Base-by-base conservation (phyloP, 1,140 invertebrate genomes). In the Calliphora vicina region DNA sequence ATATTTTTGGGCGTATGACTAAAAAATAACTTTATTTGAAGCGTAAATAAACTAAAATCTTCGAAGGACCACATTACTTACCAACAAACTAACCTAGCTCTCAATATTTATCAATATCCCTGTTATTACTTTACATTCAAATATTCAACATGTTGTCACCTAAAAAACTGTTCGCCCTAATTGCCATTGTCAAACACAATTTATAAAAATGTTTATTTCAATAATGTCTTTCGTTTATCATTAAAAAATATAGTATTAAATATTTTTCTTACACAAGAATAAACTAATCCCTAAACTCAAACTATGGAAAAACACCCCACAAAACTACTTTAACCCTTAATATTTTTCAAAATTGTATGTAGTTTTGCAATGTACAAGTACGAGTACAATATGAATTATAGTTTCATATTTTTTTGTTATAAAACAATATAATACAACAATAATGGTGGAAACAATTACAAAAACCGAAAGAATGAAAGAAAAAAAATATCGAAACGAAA, bases 371-470 rank as follows among this genome's bases (percentile, higher is more conserved):
- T n/a, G n/a, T n/a, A n/a, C n/a, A n/a, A n/a, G n/a, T n/a, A n/a
- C n/a, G 35, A 8, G 29, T 29, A 35, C 5, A 35, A 35, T 35
- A 2, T 35, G 1, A 35, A 8, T 35, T 35, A n/a, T n/a, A n/a
- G n/a, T 35, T 4, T 35, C 8, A 35, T 8, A 8, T 35, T 35
- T 35, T 35, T 35, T 35, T 50, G 17, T 50, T 50, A 1, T 50
- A 17, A 15, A 50, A 50, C 25, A 67, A 25, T 67, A 8, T 67
- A 67, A 25, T 67, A 8, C 74, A 43, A 78, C 35, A 42, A 78
- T 43, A 78, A 42, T 20, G 29, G 42, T 78, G 74, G 74, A 27
- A 78, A 78, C 74, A 78, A 78, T 78, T 78, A 35, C 74, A 43
- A 78, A 67, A 57, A 57, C 35, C 29, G 8, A 29, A 57, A n/a